Base-by-base conservation (phyloP, 2,797 vertebrate species). In the Rhinella marina region DNA sequence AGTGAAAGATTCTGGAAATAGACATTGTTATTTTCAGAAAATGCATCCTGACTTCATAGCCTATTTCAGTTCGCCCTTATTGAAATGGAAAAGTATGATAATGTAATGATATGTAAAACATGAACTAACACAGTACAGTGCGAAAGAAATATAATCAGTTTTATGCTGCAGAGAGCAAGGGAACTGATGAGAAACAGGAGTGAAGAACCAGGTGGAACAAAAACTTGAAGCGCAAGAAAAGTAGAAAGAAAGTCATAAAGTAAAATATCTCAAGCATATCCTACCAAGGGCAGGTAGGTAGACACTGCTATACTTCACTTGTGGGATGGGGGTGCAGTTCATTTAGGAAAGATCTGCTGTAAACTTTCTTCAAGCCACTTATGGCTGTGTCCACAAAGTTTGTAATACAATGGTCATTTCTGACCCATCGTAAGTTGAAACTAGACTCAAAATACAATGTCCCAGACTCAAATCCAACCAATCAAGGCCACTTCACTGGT, bases 101-200 rank as follows among this genome's bases (percentile, higher is more conserved):
- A 78, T 86, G 80, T 86, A 89, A 89, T 86, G 79, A 82, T 89
- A 83, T 86, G 84, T 86, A 86, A 89, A 89, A 78, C 79, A 86
- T 57, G 82, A 81, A 88, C 16, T 64, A 84, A 70, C 56, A 59
- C 72, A 54, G n/a, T 17, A 82, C 68, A 79, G 84, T 86, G 72
- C 61, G 81, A 86, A 50, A 54, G 50, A 81, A 83, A 83, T 86
- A 80, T 83, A 89, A 89, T 89, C 84, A 86, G 13, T 81, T 86
- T 75, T 86, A 29, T 83, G 61, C 62, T 59, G 87, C 29, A 14
- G 52, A 82, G 50, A 70, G 27, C 68, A 19, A 19, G 1, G n/a
- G 79, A 59, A 75, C 17, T 82, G 76, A 85, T 81, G 75, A 78
- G 73, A 77, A 59, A 73, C 25, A 54, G 70, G 50, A 12, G 70